Evolutionary conservation across 1,140 invertebrate genomes (phyloP).

Genomic region (Tachypleus tridentatus): DNA sequence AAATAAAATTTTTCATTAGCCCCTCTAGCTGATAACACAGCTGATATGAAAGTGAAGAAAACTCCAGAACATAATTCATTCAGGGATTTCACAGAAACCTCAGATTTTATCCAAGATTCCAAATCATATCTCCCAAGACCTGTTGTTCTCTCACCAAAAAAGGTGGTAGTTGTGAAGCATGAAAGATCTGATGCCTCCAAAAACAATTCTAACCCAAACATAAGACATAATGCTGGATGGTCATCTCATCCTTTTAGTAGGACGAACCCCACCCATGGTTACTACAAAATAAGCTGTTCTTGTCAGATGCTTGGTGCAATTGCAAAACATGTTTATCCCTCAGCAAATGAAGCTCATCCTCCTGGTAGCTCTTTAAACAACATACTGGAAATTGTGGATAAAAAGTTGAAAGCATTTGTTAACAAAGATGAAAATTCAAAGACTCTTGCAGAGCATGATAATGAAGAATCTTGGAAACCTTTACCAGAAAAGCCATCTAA

Average conservation of each 20-base stretch:
- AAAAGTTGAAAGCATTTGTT: too few relatives aligned
- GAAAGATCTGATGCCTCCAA: not conserved
- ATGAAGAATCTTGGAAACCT: too few relatives aligned
- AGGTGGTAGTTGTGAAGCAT: conserved; percentile 7
- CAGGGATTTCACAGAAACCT: conserved; percentile 1
- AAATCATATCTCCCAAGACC: conserved; percentile 15
- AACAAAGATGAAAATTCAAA: too few relatives aligned
- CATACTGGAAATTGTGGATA: too few relatives aligned
- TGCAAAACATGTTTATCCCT: not conserved
- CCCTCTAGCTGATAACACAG: not conserved
- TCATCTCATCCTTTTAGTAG: not conserved
- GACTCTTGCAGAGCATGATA: too few relatives aligned
- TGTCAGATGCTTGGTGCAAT: not conserved
- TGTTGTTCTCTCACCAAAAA: conserved; percentile 10
- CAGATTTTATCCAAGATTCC: conserved; percentile 5
- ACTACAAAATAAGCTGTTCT: not conserved
- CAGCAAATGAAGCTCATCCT: not conserved
- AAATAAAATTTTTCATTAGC: not conserved
- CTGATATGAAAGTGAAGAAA: too few relatives aligned
- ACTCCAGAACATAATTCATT: conserved; percentile 4
- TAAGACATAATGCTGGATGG: not conserved
- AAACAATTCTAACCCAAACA: not conserved
- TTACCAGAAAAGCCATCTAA: too few relatives aligned
- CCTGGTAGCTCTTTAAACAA: too few relatives aligned
- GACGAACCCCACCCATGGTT: not conserved